These are phyloP conservation scores for Zapus hudsonius DNA, from an alignment of 2,113 vertebrate genomes.

Conservation along the genomic window DNA sequence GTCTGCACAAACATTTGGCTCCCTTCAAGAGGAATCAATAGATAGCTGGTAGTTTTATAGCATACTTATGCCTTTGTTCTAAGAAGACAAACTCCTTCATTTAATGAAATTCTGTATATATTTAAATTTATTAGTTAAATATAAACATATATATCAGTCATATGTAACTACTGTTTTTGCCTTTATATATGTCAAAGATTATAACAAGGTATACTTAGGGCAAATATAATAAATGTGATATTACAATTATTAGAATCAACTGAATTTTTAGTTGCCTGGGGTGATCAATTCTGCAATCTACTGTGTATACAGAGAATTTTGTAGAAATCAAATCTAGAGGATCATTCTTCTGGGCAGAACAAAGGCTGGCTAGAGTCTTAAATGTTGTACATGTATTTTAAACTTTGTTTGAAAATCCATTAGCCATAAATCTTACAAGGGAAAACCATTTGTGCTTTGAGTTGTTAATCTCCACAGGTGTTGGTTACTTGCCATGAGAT, in stretches of 20 bases:
- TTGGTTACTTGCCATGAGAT: not conserved
- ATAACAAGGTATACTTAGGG: not conserved
- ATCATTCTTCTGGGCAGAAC: not conserved
- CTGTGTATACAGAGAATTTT: not conserved
- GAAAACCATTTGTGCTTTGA: not conserved
- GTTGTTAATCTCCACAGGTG: not conserved
- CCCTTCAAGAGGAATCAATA: not conserved
- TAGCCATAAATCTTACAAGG: not conserved
- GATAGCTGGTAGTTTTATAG: not conserved
- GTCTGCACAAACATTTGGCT: not conserved
- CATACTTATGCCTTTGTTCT: not conserved
- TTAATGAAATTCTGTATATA: not conserved
- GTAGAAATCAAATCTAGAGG: not conserved
- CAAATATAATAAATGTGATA: not conserved
- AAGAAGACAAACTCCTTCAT: not conserved
- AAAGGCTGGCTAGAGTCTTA: not conserved
- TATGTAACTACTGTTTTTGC: not conserved
- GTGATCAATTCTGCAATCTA: not conserved
- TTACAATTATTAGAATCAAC: not conserved
- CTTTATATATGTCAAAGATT: not conserved
- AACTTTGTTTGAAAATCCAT: not conserved
- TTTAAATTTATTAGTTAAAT: not conserved
- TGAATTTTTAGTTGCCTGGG: not conserved
- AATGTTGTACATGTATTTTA: not conserved
- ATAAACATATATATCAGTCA: not conserved